Evolutionary conservation across 2,888 invertebrate genomes (phyloP).

Genomic region (Epiblema foenella): DNA sequence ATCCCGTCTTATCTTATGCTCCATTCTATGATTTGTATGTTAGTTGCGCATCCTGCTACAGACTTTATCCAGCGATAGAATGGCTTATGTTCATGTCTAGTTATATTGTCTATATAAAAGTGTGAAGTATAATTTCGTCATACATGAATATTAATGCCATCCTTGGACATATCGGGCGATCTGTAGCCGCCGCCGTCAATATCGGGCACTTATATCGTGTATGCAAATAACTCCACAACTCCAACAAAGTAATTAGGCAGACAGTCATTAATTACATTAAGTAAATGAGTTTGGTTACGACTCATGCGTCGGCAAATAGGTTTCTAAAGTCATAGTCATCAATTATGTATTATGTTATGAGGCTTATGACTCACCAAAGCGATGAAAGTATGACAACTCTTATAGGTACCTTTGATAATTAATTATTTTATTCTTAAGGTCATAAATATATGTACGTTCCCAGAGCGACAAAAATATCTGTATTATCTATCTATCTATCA

Average conservation of each 20-base stretch:
- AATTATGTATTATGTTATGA: background rate
- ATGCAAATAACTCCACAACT: background rate
- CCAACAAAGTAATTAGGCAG: conserved; percentile 6
- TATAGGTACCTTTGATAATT: no score
- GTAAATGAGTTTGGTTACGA: conserved; percentile 4
- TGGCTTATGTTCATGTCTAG: no score
- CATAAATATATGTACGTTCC: no score
- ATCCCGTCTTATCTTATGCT: no score
- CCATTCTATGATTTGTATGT: no score
- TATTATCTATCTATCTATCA: no score
- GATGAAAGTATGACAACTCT: background rate
- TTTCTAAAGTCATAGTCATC: background rate
- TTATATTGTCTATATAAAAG: background rate
- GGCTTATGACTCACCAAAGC: background rate
- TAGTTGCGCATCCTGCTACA: no score
- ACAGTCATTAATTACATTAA: conserved; percentile 9
- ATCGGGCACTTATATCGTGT: conserved; percentile 1
- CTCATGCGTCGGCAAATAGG: background rate
- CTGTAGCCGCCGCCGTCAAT: background rate
- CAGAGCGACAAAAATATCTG: no score
- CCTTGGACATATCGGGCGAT: conserved; percentile 10
- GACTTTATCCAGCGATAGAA: no score
- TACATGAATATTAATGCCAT: background rate
- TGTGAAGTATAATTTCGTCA: background rate
- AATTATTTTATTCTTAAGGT: no score